These are phyloP conservation scores for Bombus consobrinus DNA, from an alignment of 1,140 invertebrate species.

Conservation along the genomic window DNA sequence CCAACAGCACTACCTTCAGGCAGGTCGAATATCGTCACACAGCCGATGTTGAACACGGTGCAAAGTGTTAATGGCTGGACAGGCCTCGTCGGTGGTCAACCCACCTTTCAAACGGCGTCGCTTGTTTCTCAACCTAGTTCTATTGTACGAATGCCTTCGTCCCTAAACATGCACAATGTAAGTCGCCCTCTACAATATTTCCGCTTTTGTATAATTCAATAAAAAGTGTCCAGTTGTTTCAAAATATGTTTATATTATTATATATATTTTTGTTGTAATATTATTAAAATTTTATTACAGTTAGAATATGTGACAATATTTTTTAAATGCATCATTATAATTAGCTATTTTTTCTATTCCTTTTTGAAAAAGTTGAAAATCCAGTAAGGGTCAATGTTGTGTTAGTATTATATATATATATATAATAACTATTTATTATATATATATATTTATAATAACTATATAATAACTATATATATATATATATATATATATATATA, in stretches of 20 bases:
- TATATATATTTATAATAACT: too few species aligned
- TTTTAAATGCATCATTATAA: background rate
- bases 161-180: constrained; percentile 79
- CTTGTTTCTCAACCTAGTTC: constrained; percentile 76
- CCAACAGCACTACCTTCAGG: constrained; percentile 72
- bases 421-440: too few species aligned
- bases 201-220: background rate
- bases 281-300: background rate
- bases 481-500: too few species aligned
- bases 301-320: background rate
- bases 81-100: constrained; percentile 81
- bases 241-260: background rate
- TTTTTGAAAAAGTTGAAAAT: background rate
- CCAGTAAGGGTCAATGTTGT: background rate
- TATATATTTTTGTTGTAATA: background rate
- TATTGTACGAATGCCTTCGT: constrained; percentile 75
- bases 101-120: constrained; percentile 78
- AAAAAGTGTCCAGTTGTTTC: background rate
- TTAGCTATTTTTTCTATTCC: background rate
- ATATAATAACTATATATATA: too few species aligned
- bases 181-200: constrained; percentile 45
- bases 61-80: constrained; percentile 82
- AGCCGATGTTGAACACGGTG: constrained; percentile 76
- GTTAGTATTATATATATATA: background rate
- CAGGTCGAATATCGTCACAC: constrained; percentile 71